Evolutionary conservation across 2,113 vertebrate species (phyloP).

Genomic region (Microtus oregoni): DNA sequence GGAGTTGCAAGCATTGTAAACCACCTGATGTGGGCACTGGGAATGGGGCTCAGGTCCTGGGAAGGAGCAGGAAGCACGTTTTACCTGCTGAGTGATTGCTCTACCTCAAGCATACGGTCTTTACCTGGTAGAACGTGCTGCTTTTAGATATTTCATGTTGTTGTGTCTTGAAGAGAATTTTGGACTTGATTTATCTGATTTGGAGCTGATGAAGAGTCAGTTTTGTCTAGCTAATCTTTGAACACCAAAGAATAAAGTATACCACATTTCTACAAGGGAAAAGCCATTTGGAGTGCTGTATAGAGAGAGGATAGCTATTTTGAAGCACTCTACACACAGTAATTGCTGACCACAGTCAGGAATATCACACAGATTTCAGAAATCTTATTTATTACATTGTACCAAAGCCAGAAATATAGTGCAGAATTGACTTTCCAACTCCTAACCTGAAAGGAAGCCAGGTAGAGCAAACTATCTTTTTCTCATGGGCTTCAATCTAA

Average conservation of each 20-base stretch:
- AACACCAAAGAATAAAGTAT: conserved; percentile 62
- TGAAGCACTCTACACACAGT: conserved; percentile 23
- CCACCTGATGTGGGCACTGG: background rate
- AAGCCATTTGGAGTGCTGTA: conserved; percentile 50
- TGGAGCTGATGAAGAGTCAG: conserved; percentile 71
- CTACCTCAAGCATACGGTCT: background rate
- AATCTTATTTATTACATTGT: conserved; percentile 79
- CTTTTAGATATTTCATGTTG: conserved; percentile 56
- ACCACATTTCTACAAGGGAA: conserved; percentile 53
- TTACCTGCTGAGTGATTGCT: background rate
- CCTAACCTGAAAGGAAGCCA: conserved; percentile 71
- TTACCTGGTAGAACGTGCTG: conserved; percentile 8
- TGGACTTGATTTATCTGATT: conserved; percentile 62
- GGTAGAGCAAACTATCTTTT: conserved; percentile 62
- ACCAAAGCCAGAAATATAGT: conserved; percentile 70
- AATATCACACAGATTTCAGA: conserved; percentile 67
- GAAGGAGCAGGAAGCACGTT: background rate
- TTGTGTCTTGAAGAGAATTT: conserved; percentile 63
- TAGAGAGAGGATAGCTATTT: conserved; percentile 23
- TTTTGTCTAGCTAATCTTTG: conserved; percentile 70
- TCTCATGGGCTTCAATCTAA: conserved; percentile 55
- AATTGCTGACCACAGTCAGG: conserved; percentile 65
- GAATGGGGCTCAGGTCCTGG: background rate
- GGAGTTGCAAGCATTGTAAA: background rate
- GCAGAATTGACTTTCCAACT: conserved; percentile 61